These are phyloP conservation scores for Acipenser oxyrinchus DNA, from an alignment of 2,797 vertebrate species.

Conservation along the genomic window DNA sequence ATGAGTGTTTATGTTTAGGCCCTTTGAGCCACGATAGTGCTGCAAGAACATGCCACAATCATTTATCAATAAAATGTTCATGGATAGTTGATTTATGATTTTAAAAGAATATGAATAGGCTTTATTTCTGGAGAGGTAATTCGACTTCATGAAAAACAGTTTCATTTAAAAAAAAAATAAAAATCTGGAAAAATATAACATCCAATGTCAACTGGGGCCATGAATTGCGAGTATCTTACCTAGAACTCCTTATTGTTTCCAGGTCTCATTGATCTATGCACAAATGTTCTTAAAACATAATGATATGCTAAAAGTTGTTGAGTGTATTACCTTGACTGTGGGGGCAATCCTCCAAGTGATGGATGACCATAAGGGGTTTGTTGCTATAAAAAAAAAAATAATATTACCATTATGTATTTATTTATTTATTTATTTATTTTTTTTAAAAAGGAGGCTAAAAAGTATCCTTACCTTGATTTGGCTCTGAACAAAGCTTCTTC, in stretches of 20 bases:
- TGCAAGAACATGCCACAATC: not conserved
- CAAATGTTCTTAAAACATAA: too few relatives aligned
- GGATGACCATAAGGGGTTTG: conserved; percentile 87
- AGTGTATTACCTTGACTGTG: conserved; percentile 75
- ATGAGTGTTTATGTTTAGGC: too few relatives aligned
- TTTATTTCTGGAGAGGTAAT: too few relatives aligned
- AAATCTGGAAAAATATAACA: too few relatives aligned
- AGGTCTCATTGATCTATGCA: too few relatives aligned
- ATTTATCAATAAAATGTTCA: too few relatives aligned
- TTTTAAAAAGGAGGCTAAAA: not conserved
- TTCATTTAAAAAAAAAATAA: too few relatives aligned
- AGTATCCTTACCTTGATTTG: conserved; percentile 59
- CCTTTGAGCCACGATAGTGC: not conserved
- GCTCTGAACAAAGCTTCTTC: conserved; percentile 84
- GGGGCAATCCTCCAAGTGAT: conserved; percentile 85
- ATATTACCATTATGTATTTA: not conserved
- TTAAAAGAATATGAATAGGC: too few relatives aligned
- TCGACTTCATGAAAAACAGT: too few relatives aligned
- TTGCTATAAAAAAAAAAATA: conserved; percentile 54
- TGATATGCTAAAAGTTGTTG: too few relatives aligned
- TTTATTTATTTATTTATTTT: not conserved
- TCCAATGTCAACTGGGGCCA: not conserved
- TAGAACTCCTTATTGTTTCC: too few relatives aligned
- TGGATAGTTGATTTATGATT: too few relatives aligned
- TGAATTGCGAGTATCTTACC: not conserved